phyloP scores from a whole-genome alignment of 2,113 vertebrate species.

The Bungarus multicinctus region DNA sequence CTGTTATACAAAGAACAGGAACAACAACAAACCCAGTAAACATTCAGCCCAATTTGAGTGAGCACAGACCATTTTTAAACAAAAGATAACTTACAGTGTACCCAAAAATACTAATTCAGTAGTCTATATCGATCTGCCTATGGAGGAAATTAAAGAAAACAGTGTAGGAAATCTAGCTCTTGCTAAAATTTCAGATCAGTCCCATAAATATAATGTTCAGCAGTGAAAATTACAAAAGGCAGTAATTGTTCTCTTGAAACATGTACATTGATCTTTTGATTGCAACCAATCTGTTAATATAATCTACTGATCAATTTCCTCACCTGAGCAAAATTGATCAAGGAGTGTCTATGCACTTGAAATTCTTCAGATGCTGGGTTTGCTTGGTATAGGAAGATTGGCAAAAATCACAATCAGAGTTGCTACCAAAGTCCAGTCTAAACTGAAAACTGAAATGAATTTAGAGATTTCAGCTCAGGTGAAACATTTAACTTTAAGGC shows the following conservation, averaged over 20 bases:
- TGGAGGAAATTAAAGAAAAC: background rate
- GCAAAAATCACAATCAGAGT: background rate
- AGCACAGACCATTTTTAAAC: background rate
- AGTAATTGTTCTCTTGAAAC: background rate
- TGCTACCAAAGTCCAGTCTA: background rate
- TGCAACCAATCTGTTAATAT: background rate
- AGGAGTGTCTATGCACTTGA: background rate
- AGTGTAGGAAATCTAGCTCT: background rate
- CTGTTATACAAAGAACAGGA: background rate
- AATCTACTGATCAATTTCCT: background rate
- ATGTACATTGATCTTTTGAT: background rate
- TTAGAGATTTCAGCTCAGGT: background rate
- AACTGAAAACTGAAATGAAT: background rate
- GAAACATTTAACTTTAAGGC: background rate
- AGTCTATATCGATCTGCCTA: background rate
- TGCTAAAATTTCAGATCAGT: background rate
- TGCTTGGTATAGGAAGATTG: background rate
- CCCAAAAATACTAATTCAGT: background rate
- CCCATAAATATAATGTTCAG: background rate
- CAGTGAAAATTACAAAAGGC: conserved; percentile 7
- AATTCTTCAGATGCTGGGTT: background rate
- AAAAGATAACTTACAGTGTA: background rate
- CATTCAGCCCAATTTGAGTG: background rate
- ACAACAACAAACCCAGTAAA: background rate
- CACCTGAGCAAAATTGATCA: background rate